Evolutionary conservation across 2,797 vertebrate species (phyloP).

Genomic region (Natrix natrix): DNA sequence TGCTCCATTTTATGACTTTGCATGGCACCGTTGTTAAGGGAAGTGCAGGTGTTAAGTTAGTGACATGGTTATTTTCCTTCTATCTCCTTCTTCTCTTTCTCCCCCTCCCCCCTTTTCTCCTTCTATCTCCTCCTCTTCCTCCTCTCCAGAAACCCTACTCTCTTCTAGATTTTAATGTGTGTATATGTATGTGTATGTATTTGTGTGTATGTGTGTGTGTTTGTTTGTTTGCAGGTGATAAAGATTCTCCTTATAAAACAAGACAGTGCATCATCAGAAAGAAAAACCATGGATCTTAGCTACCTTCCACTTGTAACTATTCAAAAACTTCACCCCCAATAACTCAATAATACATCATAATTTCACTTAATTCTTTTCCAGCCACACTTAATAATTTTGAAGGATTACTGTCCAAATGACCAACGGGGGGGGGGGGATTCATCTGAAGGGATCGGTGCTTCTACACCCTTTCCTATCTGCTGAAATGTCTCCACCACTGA

Average conservation of each 20-base stretch:
- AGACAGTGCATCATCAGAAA: not conserved
- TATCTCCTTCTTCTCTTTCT: too few species aligned
- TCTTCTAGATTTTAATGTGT: not conserved
- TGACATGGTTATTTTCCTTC: too few species aligned
- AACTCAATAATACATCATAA: not conserved
- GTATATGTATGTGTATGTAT: not conserved
- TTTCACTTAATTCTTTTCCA: not conserved
- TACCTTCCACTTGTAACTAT: not conserved
- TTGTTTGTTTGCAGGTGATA: not conserved
- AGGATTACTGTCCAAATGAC: not conserved
- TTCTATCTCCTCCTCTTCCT: too few species aligned
- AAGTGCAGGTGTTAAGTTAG: not conserved
- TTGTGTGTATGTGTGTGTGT: not conserved
- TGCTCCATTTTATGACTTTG: not conserved
- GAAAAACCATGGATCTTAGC: not conserved
- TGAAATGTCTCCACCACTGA: not conserved
- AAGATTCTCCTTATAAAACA: not conserved
- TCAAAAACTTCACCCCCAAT: not conserved
- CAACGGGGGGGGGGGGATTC: not conserved
- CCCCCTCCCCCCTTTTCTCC: too few species aligned
- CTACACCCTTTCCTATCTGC: not conserved
- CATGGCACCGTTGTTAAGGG: not conserved
- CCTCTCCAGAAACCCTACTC: too few species aligned
- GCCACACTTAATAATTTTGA: not conserved
- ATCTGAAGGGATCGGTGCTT: not conserved